phyloP scores from a whole-genome alignment of 2,888 invertebrate genomes.

The Plusia festucae region DNA sequence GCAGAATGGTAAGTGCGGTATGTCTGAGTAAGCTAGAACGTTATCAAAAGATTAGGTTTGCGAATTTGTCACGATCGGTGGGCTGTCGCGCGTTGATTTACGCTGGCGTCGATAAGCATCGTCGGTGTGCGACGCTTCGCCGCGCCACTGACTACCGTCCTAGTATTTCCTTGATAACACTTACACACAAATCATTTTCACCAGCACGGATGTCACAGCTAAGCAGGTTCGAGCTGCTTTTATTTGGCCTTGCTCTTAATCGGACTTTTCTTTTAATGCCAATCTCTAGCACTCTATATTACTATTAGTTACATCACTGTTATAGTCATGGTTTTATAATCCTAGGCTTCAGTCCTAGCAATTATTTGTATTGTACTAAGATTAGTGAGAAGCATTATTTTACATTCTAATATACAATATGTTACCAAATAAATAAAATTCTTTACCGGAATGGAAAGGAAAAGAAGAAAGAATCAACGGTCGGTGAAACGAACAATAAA shows the following conservation, averaged over 20 bases:
- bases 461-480: no score
- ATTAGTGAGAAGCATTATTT: no score
- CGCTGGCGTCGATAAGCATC: constrained; percentile 75
- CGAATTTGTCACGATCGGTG: constrained; percentile 86
- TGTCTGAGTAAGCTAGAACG: constrained; percentile 62
- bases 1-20: constrained; percentile 48
- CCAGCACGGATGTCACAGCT: constrained; percentile 40
- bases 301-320: background rate
- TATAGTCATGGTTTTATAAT: no score
- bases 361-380: no score
- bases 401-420: no score
- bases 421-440: no score
- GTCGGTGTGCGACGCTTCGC: constrained; percentile 55
- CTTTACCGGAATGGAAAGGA: no score
- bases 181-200: constrained; percentile 57
- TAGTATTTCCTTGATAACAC: constrained; percentile 56
- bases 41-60: constrained; percentile 84
- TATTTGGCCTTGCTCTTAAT: constrained; percentile 23
- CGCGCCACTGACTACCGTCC: constrained; percentile 52
- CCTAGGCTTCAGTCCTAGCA: no score
- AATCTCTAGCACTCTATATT: background rate
- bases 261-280: constrained; percentile 26
- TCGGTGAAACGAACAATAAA: no score
- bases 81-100: constrained; percentile 84
- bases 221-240: constrained; percentile 25